phyloP scores from a whole-genome alignment of 2,113 vertebrate species.

The Melanerpes formicivorus region DNA sequence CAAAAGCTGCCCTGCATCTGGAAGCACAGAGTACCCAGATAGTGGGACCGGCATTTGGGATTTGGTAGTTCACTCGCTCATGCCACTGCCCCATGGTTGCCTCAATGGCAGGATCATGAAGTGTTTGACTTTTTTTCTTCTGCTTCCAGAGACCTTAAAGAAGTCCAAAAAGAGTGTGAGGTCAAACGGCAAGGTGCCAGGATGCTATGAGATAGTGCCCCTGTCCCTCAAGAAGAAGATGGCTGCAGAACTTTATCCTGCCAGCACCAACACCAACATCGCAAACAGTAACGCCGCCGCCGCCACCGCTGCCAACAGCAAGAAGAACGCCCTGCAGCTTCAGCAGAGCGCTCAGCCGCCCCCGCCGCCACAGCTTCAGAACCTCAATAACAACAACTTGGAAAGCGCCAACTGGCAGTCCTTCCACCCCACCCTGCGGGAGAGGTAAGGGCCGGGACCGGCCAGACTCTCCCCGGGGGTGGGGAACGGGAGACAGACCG shows the following conservation, averaged over 20 bases:
- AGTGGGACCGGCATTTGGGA: conserved; percentile 52
- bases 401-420: conserved; percentile 89
- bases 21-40: conserved; percentile 6
- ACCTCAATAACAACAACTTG: conserved; percentile 92
- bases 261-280: conserved; percentile 78
- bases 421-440: conserved; percentile 90
- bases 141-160: conserved; percentile 91
- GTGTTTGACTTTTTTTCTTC: conserved; percentile 90
- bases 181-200: conserved; percentile 77
- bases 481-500: neutral
- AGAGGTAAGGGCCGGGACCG: conserved; percentile 83
- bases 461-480: neutral
- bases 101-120: conserved; percentile 94
- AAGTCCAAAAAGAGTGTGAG: conserved; percentile 85
- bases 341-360: conserved; percentile 76
- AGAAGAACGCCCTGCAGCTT: conserved; percentile 77
- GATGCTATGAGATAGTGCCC: conserved; percentile 84
- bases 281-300: conserved; percentile 78
- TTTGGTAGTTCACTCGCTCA: conserved; percentile 69
- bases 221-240: conserved; percentile 88
- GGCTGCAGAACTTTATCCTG: conserved; percentile 91
- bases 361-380: conserved; percentile 81
- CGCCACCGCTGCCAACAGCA: conserved; percentile 78
- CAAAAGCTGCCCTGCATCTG: neutral
- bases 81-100: conserved; percentile 87